Conservation (phyloP, 2,888 invertebrate species). For the Drymonia ruficornis region DNA sequence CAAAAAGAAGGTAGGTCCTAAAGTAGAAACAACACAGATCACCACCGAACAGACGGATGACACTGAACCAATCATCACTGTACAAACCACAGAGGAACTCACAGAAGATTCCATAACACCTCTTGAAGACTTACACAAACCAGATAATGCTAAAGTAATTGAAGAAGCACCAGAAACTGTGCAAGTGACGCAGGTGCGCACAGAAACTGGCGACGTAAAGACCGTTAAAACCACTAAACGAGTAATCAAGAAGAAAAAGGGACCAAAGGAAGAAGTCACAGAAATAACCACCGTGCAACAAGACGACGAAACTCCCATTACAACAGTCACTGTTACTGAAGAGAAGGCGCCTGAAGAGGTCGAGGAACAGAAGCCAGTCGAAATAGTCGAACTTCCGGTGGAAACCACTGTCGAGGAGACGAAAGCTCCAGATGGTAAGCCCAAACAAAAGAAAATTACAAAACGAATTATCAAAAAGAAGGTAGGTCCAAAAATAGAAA, state of each 20-base stretch:
- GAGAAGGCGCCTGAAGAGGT: conserved; percentile 9
- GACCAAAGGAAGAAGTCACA: conserved; percentile 8
- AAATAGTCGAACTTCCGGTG: conserved; percentile 44
- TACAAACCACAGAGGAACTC: conserved; percentile 11
- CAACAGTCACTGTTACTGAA: conserved; percentile 12
- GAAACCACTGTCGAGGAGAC: conserved; percentile 33
- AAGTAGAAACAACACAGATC: conserved; percentile 42
- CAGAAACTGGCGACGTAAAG: conserved; percentile 30
- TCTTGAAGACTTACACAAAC: neutral
- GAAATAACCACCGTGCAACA: conserved; percentile 7
- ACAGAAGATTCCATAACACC: conserved; percentile 2
- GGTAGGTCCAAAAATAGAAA: conserved; percentile 44
- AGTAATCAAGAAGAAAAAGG: conserved; percentile 9
- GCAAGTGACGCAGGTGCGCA: conserved; percentile 16
- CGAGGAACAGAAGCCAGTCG: conserved; percentile 6
- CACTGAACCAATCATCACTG: conserved; percentile 25
- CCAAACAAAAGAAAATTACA: conserved; percentile 40
- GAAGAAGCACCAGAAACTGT: conserved; percentile 4
- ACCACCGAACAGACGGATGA: conserved; percentile 51
- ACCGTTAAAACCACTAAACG: neutral
- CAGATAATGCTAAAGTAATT: neutral
- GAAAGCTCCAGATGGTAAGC: conserved; percentile 43
- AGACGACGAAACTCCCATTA: conserved; percentile 15
- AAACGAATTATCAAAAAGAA: conserved; percentile 43
- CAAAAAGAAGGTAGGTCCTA: conserved; percentile 39